Conservation (phyloP, 2,888 invertebrate species). For the Achlya flavicornis region DNA sequence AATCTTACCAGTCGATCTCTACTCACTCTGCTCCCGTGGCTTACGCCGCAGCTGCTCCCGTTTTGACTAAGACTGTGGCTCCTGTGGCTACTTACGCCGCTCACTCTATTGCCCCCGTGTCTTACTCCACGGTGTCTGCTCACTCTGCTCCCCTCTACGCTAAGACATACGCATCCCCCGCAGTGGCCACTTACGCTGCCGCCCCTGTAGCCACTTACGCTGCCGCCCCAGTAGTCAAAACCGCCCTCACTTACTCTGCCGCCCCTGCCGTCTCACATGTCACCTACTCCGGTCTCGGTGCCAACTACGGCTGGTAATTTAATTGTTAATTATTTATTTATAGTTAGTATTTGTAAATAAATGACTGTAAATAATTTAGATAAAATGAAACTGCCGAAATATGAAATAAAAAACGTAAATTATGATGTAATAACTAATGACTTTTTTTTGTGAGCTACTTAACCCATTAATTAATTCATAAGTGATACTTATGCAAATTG, state of each 20-base stretch:
- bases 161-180: constrained; percentile 39
- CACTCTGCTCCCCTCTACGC: constrained; percentile 44
- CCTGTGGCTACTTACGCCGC: constrained; percentile 62
- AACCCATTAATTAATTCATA: background rate
- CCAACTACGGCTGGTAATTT: constrained; percentile 71
- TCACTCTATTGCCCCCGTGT: constrained; percentile 23
- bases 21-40: constrained; percentile 64
- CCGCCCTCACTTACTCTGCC: constrained; percentile 76
- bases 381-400: constrained; percentile 17
- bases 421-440: constrained; percentile 1
- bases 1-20: constrained; percentile 48
- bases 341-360: constrained; percentile 20
- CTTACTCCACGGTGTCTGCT: constrained; percentile 25
- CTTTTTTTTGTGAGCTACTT: background rate
- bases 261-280: constrained; percentile 86
- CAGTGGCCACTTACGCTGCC: constrained; percentile 37
- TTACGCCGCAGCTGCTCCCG: constrained; percentile 50
- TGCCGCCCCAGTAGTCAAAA: constrained; percentile 40
- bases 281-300: constrained; percentile 85
- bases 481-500: background rate
- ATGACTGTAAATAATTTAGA: constrained; percentile 31
- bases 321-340: constrained; percentile 31
- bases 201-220: constrained; percentile 41
- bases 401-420: constrained; percentile 34
- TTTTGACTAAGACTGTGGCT: constrained; percentile 61